A percentile compares a stretch with the other conserved stretches of the same genome.
These are phyloP conservation scores for Drosophila nigricruria DNA, from an alignment of 2,888 invertebrate species.

Conservation along the genomic window DNA sequence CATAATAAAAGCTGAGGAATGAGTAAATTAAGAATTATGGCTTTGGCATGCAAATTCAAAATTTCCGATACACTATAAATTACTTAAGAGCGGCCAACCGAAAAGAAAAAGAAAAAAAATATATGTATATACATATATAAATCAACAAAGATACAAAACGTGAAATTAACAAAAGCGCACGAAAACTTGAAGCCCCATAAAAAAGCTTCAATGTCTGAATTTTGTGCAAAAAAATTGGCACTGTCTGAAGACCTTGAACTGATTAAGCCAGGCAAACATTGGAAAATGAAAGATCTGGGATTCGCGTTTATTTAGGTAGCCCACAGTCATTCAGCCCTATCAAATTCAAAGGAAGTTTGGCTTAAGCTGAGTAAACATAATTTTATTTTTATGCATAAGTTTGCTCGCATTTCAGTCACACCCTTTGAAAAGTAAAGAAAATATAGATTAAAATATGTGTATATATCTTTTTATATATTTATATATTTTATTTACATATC, in stretches of 20 bases:
- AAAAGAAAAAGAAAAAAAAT: constrained; percentile 28
- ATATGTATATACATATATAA: neutral
- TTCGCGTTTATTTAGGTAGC: constrained; percentile 71
- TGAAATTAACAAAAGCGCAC: constrained; percentile 59
- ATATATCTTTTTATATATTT: neutral
- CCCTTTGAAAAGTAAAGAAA: neutral
- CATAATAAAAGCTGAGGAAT: constrained; percentile 78
- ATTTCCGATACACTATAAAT: constrained; percentile 83
- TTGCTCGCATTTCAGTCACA: neutral
- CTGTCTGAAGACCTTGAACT: constrained; percentile 63
- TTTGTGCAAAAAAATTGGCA: constrained; percentile 18
- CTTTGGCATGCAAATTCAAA: constrained; percentile 83
- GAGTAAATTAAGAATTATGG: constrained; percentile 84
- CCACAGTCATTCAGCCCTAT: constrained; percentile 19
- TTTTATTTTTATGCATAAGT: neutral
- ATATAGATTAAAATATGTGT: neutral
- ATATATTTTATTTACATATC: neutral
- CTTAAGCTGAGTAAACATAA: constrained; percentile 21
- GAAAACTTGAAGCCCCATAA: constrained; percentile 44
- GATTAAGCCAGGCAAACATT: constrained; percentile 35
- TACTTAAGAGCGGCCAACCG: constrained; percentile 73
- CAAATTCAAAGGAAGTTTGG: constrained; percentile 48
- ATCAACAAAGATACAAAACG: constrained; percentile 47
- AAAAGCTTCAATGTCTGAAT: constrained; percentile 53
- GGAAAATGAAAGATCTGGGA: constrained; percentile 52